Evolutionary conservation across 2,797 vertebrate genomes (phyloP).

Genomic region (Oreortyx pictus): DNA sequence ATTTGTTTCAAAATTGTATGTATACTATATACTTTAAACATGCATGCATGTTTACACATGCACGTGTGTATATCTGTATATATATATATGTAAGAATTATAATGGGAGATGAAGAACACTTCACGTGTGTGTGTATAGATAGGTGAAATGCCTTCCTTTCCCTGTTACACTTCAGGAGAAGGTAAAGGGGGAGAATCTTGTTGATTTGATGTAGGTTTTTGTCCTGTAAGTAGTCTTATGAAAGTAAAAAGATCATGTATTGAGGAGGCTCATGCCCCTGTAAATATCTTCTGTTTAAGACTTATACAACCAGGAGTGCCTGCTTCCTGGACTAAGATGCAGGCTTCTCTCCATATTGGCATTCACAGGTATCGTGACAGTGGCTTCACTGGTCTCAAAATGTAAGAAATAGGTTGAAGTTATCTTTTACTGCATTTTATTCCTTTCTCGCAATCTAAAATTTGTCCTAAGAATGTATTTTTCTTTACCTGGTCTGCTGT

Average conservation of each 20-base stretch:
- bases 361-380: background rate
- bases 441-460: background rate
- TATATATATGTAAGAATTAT: background rate
- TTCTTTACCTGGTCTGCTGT: background rate
- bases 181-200: background rate
- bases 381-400: background rate
- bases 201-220: background rate
- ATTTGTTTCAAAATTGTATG: background rate
- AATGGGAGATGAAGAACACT: background rate
- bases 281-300: background rate
- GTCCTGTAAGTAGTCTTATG: background rate
- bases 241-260: background rate
- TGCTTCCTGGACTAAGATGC: background rate
- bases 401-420: background rate
- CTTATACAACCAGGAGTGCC: background rate
- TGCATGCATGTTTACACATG: background rate
- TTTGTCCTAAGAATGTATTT: background rate
- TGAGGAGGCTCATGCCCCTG: background rate
- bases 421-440: background rate
- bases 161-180: background rate
- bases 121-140: rapidly evolving
- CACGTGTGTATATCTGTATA: background rate
- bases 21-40: no score
- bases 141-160: background rate
- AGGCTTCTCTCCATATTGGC: background rate